Evolutionary conservation across 1,140 invertebrate species (phyloP), one percentile per base, ranked within the genome.

Genomic region (Rhyacophila brunnea): DNA sequence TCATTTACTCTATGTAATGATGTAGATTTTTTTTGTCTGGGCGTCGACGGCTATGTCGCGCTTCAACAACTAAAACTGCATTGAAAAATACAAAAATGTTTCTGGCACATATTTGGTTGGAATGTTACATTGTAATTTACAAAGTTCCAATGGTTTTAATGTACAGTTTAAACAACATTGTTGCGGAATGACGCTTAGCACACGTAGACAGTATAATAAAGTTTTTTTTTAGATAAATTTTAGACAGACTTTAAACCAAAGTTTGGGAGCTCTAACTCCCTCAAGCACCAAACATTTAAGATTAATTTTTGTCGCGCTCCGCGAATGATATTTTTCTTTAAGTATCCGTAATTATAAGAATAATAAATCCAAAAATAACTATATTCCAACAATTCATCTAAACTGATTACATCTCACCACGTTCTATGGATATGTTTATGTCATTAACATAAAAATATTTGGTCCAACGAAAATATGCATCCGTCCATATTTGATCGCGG

Each of bases 91-190:
- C 61, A 63, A 73, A 73, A 74, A 73, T 71, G 71, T 75, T 58
- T 65, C 74, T 75, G 73, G 74, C 74, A 75, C 74, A 73, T 74
- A 72, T 69, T 71, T 72, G 74, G 73, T 76, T 74, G 73, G 74
- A 74, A 74, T 74, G 74, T 73, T 74, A 69, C 23, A 28, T 28
- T 28, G 23, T 28, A 60, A 46, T 70, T 72, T 71, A 71, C 45
- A 60, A 52, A 54, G 23, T 61, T 50, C 59, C 55, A 55, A 52
- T 61, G 46, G 54, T 40, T 65, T 46, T 17, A 61, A 56, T 58
- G 49, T 64, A 56, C 61, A 63, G 61, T 59, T 59, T 47, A 58
- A 36, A 18, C 46, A 50, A 57, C 49, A 49, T 53, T 52, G 56
- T 60, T 48, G 52, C 42, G 42, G 50, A 49, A 45, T 54, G 49